These are phyloP conservation scores for Amyelois transitella DNA, from an alignment of 1,140 invertebrate species.

Conservation along the genomic window DNA sequence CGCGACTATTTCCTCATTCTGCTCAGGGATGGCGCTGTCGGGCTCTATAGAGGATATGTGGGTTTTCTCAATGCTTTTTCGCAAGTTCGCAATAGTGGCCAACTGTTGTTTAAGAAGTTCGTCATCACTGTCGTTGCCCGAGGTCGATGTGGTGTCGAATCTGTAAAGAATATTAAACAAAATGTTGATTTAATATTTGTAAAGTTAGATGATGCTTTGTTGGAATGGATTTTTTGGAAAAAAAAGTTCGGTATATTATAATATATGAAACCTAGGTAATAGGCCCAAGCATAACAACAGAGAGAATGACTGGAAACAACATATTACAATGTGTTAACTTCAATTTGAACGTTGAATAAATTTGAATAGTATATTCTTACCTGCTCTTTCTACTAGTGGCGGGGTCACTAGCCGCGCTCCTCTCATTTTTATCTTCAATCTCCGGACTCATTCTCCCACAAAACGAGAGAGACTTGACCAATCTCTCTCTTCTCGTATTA, in stretches of 20 bases:
- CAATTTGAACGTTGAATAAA: too few species aligned
- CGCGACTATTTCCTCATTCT: conserved; percentile 56
- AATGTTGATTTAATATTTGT: too few species aligned
- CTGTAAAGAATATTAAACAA: conserved; percentile 27
- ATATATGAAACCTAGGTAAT: too few species aligned
- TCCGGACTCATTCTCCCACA: conserved; percentile 76
- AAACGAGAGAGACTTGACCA: conserved; percentile 82
- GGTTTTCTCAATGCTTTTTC: conserved; percentile 68
- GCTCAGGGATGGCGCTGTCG: conserved; percentile 63
- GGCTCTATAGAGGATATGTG: conserved; percentile 62
- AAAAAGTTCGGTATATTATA: too few species aligned
- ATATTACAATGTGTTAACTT: too few species aligned
- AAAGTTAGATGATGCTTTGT: too few species aligned
- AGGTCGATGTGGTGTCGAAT: conserved; percentile 69
- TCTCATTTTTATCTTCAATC: conserved; percentile 72
- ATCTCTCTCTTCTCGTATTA: conserved; percentile 31
- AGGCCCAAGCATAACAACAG: too few species aligned
- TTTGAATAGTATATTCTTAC: conserved; percentile 22
- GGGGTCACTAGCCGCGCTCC: conserved; percentile 77
- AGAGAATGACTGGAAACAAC: too few species aligned
- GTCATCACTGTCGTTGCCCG: conserved; percentile 71
- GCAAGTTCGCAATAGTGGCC: conserved; percentile 51
- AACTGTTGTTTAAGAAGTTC: conserved; percentile 56
- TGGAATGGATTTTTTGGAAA: too few species aligned
- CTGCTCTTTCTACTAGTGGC: conserved; percentile 72